phyloP scores from a whole-genome alignment of 2,888 invertebrate genomes.

The Kuschelorhynchus macadamiae region DNA sequence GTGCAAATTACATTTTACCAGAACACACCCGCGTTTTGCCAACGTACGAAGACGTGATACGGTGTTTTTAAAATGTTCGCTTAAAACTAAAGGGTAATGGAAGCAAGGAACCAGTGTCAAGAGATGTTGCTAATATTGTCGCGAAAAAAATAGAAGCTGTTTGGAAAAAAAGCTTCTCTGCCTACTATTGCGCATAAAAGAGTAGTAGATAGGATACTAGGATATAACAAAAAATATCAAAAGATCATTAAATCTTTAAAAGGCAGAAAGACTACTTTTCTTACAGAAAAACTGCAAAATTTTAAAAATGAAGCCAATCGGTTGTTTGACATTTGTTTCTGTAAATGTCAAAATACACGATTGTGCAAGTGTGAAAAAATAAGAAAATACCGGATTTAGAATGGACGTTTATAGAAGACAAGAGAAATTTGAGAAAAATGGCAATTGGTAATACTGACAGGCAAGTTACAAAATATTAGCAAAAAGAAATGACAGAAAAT shows the following conservation, averaged over 20 bases:
- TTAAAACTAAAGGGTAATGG: too few species aligned
- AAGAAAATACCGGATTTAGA: too few species aligned
- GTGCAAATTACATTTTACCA: too few species aligned
- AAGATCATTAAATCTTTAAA: conserved; percentile 23
- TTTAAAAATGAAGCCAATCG: conserved; percentile 9
- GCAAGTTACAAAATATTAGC: not conserved
- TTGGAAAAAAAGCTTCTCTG: conserved; percentile 10
- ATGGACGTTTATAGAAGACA: too few species aligned
- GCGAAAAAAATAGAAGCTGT: conserved; percentile 26
- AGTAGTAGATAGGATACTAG: not conserved
- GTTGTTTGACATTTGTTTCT: conserved; percentile 21
- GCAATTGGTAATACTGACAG: not conserved
- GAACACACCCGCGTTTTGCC: not conserved
- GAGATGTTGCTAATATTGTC: conserved; percentile 20
- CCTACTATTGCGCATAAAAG: conserved; percentile 11
- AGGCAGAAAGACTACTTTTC: conserved; percentile 1
- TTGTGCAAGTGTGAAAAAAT: too few species aligned
- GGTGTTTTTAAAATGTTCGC: conserved; percentile 10
- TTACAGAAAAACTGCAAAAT: conserved; percentile 20
- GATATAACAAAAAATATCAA: not conserved
- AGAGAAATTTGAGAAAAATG: too few species aligned
- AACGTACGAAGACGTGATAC: conserved; percentile 21
- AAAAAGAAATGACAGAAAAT: conserved; percentile 1
- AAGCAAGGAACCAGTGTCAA: too few species aligned
- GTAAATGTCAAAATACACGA: not conserved